Conservation (phyloP, 2,797 vertebrate species). For the Uromys caudimaculatus region DNA sequence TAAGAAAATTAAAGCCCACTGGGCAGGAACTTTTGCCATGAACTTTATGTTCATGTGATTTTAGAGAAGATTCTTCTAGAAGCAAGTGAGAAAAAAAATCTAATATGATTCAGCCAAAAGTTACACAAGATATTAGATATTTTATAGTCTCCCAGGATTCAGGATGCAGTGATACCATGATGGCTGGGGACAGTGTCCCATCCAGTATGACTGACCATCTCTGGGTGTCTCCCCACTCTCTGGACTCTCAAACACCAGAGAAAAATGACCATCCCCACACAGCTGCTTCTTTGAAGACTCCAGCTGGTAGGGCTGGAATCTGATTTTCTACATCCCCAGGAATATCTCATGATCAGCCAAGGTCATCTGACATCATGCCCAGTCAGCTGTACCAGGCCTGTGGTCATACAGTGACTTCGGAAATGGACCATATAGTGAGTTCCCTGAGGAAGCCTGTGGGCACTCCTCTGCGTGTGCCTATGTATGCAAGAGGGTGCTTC, state of each 20-base stretch:
- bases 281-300: background rate
- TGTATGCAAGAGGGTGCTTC: background rate
- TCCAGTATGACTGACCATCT: background rate
- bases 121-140: no score
- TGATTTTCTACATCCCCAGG: rapidly evolving
- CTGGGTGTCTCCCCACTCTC: rapidly evolving
- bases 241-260: background rate
- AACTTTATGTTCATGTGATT: rapidly evolving
- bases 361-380: background rate
- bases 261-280: rapidly evolving
- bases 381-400: background rate
- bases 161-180: rapidly evolving
- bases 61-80: background rate
- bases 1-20: background rate
- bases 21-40: rapidly evolving
- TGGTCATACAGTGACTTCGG: no score
- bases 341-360: rapidly evolving
- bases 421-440: background rate
- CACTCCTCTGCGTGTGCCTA: rapidly evolving
- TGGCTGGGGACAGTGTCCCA: background rate
- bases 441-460: background rate
- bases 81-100: background rate
- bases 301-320: no score
- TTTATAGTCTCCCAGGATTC: rapidly evolving
- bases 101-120: no score